Evolutionary conservation across 2,113 vertebrate species (phyloP), one percentile per base, ranked within the genome.

Genomic region (Sinocyclocheilus anshuiensis): DNA sequence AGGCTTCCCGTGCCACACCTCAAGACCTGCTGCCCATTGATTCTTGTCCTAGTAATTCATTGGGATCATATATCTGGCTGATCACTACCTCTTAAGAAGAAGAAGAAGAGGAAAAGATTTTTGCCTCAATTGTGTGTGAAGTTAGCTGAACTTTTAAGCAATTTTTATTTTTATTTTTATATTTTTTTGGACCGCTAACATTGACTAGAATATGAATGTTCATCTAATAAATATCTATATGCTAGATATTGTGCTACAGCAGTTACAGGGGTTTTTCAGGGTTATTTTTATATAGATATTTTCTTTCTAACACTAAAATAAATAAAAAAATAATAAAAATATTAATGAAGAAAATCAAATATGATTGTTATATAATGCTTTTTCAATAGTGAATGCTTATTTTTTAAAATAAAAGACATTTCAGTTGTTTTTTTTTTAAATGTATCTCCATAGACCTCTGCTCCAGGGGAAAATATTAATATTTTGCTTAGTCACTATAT

Each of bases 21-120:
- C 92, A 93, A 93, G 94, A 93, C 93, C 94, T 94, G 92, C 93
- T 93, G 92, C 83, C 89, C 94, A 95, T 95, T 90, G 94, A 94
- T 95, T 94, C 92, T 92, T 91, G 91, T 88, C 90, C 89, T 83
- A 89, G 92, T 94, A 94, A 94, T 95, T 94, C 93, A 95, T 94
- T 93, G 92, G 93, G 91, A 92, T 92, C 91, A 89, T 92, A 93
- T 92, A 92, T 94, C 92, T 94, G 93, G 93, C 91, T 91, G 90
- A 93, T 92, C 83, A 89, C 89, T 91, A 88, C 91, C 90, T 89
- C 93, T 91, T 92, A 92, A 90, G 93, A 93, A 63, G 9, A 26
- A 65, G 45, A 94, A 93, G 93, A 91, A 91, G 6, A 26, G 45
- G 24, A 93, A 94, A 91, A 91, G 89, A 93, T 94, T 95, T 94